These are phyloP conservation scores for Asarcornis scutulata DNA, from an alignment of 2,113 vertebrate genomes.

Conservation along the genomic window DNA sequence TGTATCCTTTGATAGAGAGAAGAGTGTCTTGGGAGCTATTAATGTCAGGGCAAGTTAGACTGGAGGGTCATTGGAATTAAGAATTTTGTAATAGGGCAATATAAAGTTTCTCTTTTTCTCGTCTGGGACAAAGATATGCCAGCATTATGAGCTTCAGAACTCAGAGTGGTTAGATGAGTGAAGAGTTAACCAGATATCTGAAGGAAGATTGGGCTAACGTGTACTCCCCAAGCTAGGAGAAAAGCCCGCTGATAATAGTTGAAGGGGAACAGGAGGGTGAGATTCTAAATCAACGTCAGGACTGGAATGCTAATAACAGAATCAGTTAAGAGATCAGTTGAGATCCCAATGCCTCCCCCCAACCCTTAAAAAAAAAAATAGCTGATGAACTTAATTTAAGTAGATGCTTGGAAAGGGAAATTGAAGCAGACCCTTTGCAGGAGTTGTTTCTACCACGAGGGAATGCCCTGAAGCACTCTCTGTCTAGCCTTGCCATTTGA, in stretches of 20 bases:
- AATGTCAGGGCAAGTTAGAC: not conserved
- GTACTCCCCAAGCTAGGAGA: not conserved
- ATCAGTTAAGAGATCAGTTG: not conserved
- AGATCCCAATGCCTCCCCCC: rapidly evolving
- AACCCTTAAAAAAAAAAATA: rapidly evolving
- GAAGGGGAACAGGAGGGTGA: not conserved
- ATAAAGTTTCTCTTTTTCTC: not conserved
- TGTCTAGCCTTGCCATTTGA: slow-evolving; percentile 9
- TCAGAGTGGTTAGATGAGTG: not conserved
- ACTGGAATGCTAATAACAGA: not conserved
- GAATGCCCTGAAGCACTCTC: not conserved
- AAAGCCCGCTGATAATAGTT: not conserved
- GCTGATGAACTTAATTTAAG: not conserved
- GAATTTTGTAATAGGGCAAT: not conserved
- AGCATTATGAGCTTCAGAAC: not conserved
- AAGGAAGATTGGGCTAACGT: not conserved
- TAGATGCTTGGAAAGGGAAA: not conserved
- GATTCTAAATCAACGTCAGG: not conserved
- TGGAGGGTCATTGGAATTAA: not conserved
- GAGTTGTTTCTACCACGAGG: not conserved
- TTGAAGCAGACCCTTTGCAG: not conserved
- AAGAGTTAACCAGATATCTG: not conserved
- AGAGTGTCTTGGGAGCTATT: slow-evolving; percentile 21
- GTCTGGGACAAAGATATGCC: not conserved
- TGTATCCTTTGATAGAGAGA: not conserved